A percentile compares a stretch with the other conserved stretches of the same genome.
Evolutionary conservation across 2,113 vertebrate species (phyloP).

Genomic region (Erythrolamprus reginae): DNA sequence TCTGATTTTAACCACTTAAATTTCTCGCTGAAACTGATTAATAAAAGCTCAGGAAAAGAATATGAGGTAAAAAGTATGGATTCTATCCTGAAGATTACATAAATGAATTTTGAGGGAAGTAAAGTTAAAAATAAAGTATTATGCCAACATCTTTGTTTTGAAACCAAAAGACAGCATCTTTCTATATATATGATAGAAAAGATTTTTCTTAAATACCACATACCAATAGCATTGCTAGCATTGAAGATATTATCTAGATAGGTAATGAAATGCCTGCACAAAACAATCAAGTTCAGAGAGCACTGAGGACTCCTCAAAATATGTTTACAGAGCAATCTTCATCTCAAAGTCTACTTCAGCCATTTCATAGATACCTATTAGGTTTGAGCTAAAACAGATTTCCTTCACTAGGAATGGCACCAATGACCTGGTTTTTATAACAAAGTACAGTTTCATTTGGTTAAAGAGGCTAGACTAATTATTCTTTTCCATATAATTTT

Average conservation of each 20-base stretch:
- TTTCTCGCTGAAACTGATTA: constrained; percentile 2
- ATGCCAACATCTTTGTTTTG: constrained; percentile 21
- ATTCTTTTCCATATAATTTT: neutral
- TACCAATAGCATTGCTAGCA: neutral
- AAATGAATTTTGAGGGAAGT: constrained; percentile 7
- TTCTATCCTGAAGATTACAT: constrained; percentile 28
- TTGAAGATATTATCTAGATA: neutral
- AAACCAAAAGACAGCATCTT: constrained; percentile 26
- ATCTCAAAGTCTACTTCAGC: neutral
- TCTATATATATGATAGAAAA: constrained; percentile 22
- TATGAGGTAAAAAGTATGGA: constrained; percentile 16
- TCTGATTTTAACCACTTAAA: neutral
- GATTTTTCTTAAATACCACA: constrained; percentile 5
- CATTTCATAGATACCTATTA: neutral
- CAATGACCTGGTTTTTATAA: neutral
- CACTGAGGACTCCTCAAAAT: too few species aligned
- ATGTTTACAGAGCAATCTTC: neutral
- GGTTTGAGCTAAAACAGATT: neutral
- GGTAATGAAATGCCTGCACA: neutral
- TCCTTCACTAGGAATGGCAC: neutral
- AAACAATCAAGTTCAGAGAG: neutral
- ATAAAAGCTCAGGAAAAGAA: constrained; percentile 8
- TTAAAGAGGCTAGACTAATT: constrained; percentile 14
- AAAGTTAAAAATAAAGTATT: constrained; percentile 22
- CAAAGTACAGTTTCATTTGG: neutral